phyloP scores from a whole-genome alignment of 2,888 invertebrate species.

The Macrosoma leucophasiata region DNA sequence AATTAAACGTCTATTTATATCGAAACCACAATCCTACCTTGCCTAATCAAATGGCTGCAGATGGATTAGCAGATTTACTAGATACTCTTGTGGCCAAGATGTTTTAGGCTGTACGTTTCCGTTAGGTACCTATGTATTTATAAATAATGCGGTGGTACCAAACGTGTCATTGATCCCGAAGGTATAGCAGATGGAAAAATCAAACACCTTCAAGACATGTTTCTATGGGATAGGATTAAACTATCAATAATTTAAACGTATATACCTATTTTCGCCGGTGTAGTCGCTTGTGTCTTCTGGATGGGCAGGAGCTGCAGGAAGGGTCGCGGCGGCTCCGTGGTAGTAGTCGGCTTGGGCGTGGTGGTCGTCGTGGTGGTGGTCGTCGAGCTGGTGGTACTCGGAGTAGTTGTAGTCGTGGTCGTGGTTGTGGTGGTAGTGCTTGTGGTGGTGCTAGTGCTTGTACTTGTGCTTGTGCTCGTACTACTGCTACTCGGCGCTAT shows the following conservation, averaged over 20 bases:
- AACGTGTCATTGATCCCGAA: no score
- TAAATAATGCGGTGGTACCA: no score
- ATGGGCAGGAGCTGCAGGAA: conserved; percentile 66
- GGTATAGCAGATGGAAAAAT: no score
- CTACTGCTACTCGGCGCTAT: conserved; percentile 47
- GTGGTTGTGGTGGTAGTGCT: conserved; percentile 50
- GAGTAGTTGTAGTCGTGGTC: conserved; percentile 56
- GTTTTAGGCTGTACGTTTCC: no score
- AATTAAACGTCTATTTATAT: no score
- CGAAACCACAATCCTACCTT: no score
- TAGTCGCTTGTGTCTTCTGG: conserved; percentile 39
- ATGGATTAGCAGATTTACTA: no score
- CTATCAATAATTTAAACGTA: not conserved
- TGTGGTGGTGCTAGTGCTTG: conserved; percentile 44
- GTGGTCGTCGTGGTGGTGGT: conserved; percentile 46
- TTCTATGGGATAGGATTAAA: no score
- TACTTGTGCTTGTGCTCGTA: conserved; percentile 42
- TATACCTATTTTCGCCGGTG: conserved; percentile 45
- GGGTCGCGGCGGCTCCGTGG: conserved; percentile 43
- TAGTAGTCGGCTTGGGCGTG: conserved; percentile 40
- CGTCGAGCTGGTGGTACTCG: conserved; percentile 54
- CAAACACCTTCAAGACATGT: no score
- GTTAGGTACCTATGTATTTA: no score
- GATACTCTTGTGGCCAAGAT: no score
- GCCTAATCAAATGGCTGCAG: no score